phyloP scores from a whole-genome alignment of 1,140 invertebrate genomes.

The Drosophila parabipectinata region DNA sequence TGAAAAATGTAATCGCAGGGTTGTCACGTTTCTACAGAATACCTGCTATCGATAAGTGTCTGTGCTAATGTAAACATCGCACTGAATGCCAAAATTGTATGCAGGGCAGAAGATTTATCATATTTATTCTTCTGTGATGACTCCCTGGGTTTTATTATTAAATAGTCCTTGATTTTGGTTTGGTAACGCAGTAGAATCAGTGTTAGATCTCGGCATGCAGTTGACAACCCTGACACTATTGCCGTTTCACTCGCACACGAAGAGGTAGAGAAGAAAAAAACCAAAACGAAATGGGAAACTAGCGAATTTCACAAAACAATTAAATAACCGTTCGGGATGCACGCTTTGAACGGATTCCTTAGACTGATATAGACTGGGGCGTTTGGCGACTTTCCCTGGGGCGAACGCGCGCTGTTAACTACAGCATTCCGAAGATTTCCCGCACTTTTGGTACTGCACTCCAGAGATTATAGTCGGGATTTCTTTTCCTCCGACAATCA shows the following conservation, averaged over 20 bases:
- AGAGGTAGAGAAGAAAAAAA: conserved; percentile 79
- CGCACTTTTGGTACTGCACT: conserved; percentile 39
- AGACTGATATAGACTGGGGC: not conserved
- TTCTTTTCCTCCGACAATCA: conserved; percentile 12
- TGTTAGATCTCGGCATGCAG: not conserved
- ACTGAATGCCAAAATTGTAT: not conserved
- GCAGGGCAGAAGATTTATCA: too few species aligned
- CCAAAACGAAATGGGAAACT: conserved; percentile 67
- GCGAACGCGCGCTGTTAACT: conserved; percentile 10
- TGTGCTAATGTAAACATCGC: not conserved
- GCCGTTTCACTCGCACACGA: conserved; percentile 63
- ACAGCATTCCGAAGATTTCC: conserved; percentile 45
- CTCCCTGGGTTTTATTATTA: too few species aligned
- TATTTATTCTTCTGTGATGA: too few species aligned
- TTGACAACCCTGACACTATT: conserved; percentile 41
- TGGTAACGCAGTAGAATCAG: not conserved
- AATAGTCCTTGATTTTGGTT: too few species aligned
- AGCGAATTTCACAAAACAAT: conserved; percentile 60
- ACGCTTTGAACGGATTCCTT: conserved; percentile 11
- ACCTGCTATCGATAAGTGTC: not conserved
- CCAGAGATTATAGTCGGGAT: conserved; percentile 12
- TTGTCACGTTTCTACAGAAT: conserved; percentile 8
- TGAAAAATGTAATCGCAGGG: conserved; percentile 57
- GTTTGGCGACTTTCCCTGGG: conserved; percentile 12
- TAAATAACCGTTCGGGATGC: conserved; percentile 45